phyloP scores from a whole-genome alignment of 2,888 invertebrate species.

The Epicampocera succincta region DNA sequence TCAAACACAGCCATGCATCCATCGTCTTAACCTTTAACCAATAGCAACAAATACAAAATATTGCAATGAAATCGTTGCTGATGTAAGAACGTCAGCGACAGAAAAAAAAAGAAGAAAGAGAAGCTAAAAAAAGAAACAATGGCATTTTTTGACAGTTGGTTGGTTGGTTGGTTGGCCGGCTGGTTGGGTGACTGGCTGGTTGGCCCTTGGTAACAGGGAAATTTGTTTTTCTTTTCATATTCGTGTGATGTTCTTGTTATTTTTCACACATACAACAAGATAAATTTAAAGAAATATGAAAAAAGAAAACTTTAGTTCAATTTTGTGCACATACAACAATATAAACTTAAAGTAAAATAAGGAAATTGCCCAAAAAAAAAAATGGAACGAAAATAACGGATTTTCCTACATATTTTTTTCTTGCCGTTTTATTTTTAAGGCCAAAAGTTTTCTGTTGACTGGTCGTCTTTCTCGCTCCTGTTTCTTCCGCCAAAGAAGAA shows the following conservation, averaged over 20 bases:
- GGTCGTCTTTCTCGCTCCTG: neutral
- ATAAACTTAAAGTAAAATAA: constrained; percentile 33
- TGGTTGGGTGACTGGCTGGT: constrained; percentile 12
- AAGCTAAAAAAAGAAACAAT: constrained; percentile 1
- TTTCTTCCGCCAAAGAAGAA: constrained; percentile 21
- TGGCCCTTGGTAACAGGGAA: constrained; percentile 56
- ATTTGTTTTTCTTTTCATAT: constrained; percentile 19
- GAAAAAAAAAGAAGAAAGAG: neutral
- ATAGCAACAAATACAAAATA: constrained; percentile 36
- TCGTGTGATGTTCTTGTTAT: constrained; percentile 2
- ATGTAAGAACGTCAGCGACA: constrained; percentile 1
- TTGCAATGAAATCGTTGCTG: constrained; percentile 31
- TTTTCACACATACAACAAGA: constrained; percentile 14
- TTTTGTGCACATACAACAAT: constrained; percentile 4
- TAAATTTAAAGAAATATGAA: constrained; percentile 27
- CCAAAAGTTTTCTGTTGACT: constrained; percentile 39
- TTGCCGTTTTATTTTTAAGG: constrained; percentile 24
- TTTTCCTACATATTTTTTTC: constrained; percentile 24
- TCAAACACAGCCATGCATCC: neutral
- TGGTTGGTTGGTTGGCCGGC: constrained; percentile 21
- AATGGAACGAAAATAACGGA: constrained; percentile 15
- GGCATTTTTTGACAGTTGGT: constrained; percentile 50
- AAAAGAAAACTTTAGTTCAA: neutral
- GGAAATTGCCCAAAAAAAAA: neutral
- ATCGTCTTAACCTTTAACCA: constrained; percentile 49